Base-by-base conservation (phyloP, 2,113 vertebrate species). In the Psittacula cyanocephala region DNA sequence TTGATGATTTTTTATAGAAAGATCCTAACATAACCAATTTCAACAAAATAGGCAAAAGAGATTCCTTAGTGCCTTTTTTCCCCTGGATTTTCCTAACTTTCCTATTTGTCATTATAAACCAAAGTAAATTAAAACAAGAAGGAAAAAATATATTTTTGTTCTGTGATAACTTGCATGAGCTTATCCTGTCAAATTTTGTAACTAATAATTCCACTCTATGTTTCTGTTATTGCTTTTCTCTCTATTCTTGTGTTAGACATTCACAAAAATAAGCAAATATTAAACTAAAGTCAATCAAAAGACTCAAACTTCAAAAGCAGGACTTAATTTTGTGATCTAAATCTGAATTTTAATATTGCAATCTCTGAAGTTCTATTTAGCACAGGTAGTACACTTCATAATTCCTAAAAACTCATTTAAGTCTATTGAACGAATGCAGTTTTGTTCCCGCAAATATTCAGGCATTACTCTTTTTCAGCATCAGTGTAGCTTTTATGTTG, bases 21-120 rank as follows among this genome's bases (percentile, higher is more conserved):
- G 0, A 14, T 49, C 2, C 4, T 63, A 37, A 74, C 1, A 63
- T 18, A 39, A 1, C 0, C 5, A 29, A 13, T 75, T 74, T 67
- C 28, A 67, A 18, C 5, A 50, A 63, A 84, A 77, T 0, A 29
- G 3, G 31, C 9, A 70, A 82, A 91, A 78, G 12, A 47, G 8
- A 60, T 65, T 83, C 43, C 19, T 75, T 91, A 5, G 27, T 24
- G 4, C 2, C 3, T 35, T 77, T 50, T 57, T 44, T 9, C 1
- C 3, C 10, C 17, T 29, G 4, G 3, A 70, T 70, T 81, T 89
- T 79, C 27, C 46, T 70, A 63, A 24, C 9, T 86, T 55, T 39
- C n/a, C 1, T 11, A 31, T 69, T 3, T 27, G 8, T 24, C 27
- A 44, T 69, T 79, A 39, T 18, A 70, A 88, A 85, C 59, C 15